phyloP scores from a whole-genome alignment of 2,113 vertebrate genomes.

The Tyto alba region DNA sequence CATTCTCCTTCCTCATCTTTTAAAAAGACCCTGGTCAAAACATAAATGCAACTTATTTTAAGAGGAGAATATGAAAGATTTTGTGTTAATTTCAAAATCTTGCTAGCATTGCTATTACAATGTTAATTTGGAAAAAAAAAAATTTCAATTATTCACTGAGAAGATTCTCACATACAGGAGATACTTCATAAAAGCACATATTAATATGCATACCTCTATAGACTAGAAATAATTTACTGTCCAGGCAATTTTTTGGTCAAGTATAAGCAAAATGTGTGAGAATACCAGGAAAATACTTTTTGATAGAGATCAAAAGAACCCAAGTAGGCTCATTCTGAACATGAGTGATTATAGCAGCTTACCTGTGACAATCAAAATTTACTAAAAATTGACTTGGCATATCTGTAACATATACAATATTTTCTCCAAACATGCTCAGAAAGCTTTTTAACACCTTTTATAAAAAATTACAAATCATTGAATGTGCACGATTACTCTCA shows the following conservation, averaged over 20 bases:
- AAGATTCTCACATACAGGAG: background rate
- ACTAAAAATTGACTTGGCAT: background rate
- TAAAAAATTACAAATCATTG: background rate
- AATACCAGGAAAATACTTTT: background rate
- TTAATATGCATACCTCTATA: background rate
- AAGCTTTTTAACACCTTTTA: background rate
- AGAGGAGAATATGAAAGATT: background rate
- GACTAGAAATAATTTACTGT: background rate
- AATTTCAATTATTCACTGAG: background rate
- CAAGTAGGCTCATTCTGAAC: background rate
- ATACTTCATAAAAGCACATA: background rate
- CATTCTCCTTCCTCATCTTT: background rate
- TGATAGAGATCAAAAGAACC: background rate
- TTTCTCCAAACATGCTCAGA: background rate
- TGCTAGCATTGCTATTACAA: background rate
- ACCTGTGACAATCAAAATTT: background rate
- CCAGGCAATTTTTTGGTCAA: background rate
- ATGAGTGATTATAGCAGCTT: background rate
- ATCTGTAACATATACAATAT: background rate
- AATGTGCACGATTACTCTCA: background rate
- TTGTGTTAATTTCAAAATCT: background rate
- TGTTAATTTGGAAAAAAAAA: background rate
- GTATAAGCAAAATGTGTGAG: background rate
- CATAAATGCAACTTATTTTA: background rate
- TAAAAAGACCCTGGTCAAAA: background rate